Evolutionary conservation across 2,888 invertebrate species (phyloP).

Genomic region (Dryadula phaetusa): DNA sequence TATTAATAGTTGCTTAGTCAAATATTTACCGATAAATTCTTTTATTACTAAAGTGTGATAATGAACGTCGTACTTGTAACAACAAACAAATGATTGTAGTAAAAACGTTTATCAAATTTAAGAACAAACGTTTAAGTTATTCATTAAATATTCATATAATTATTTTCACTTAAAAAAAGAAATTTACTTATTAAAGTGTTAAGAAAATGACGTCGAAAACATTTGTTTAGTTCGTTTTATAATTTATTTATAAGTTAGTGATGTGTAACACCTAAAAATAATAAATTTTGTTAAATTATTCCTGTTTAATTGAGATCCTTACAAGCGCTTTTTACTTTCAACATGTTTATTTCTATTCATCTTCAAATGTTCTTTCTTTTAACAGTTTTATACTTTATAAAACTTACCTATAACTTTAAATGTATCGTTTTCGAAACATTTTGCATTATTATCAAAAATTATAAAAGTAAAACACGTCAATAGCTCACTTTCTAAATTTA

Average conservation of each 20-base stretch:
- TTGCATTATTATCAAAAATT: slow-evolving; percentile 3
- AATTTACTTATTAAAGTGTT: too few relatives aligned
- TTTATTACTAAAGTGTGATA: background rate
- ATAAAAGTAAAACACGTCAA: background rate
- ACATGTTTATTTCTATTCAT: too few relatives aligned
- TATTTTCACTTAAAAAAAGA: too few relatives aligned
- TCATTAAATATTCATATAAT: too few relatives aligned
- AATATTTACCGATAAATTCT: background rate
- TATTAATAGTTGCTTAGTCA: too few relatives aligned
- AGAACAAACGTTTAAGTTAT: too few relatives aligned
- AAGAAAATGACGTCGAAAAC: background rate
- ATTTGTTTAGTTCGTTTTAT: background rate
- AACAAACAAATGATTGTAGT: too few relatives aligned
- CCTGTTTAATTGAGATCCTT: background rate
- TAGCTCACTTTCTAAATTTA: slow-evolving; percentile 1
- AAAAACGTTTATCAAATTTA: too few relatives aligned
- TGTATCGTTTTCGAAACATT: background rate
- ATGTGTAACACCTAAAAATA: background rate
- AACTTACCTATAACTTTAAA: too few relatives aligned
- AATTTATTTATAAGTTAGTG: background rate
- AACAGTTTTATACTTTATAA: too few relatives aligned
- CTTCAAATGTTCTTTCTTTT: too few relatives aligned
- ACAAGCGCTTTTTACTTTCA: background rate
- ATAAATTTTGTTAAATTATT: background rate
- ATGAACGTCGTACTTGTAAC: too few relatives aligned